Base-by-base conservation (phyloP, 2,888 invertebrate genomes). In the Temnothorax unifasciatus region DNA sequence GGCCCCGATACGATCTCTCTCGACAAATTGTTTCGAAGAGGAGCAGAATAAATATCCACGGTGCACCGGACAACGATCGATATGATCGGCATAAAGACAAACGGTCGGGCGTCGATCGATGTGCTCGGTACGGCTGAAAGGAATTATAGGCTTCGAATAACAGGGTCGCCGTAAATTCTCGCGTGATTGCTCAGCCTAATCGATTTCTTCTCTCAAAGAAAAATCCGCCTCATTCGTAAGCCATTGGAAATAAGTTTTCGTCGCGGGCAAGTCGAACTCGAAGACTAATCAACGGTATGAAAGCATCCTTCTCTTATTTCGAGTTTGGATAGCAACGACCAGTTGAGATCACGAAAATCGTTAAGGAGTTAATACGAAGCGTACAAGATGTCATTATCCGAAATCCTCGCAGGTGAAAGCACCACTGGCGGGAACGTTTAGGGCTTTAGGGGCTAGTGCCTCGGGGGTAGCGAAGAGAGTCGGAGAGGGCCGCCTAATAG, bases 401-500 rank as follows among this genome's bases (percentile, higher is more conserved):
- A 25, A 61, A 71, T 85, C 71, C 63, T 74, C 68, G 77, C 76
- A 83, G 76, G 86, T 85, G 85, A 50, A 21, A 88, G 91, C 88
- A 89, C 90, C 90, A 90, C 90, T 90, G 90, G 82, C 86, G 82
- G 82, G 64, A 54, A 61, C 83, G 34, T 34, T 34, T 34, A 41
- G 41, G 9, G 83, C 29, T 88, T 90, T 90, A 90, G 89, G 90
- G 87, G 85, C 76, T 79, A 73, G 76, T 73, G 79, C 83, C 84
- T 84, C 86, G 75, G 73, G 90, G 85, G 82, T 88, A 86, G 82
- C 63, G 54, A 66, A 61, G 66, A 61, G 66, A 69, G 63, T 34
- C 34, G 25, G 63, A 57, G 81, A 81, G 71, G 66, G 74, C 63
- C 69, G 88, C 73, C 90, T 90, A 91, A 91, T 92, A 91, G 88